Evolutionary conservation across 2,797 vertebrate species (phyloP).

Genomic region (Discoglossus pictus): DNA sequence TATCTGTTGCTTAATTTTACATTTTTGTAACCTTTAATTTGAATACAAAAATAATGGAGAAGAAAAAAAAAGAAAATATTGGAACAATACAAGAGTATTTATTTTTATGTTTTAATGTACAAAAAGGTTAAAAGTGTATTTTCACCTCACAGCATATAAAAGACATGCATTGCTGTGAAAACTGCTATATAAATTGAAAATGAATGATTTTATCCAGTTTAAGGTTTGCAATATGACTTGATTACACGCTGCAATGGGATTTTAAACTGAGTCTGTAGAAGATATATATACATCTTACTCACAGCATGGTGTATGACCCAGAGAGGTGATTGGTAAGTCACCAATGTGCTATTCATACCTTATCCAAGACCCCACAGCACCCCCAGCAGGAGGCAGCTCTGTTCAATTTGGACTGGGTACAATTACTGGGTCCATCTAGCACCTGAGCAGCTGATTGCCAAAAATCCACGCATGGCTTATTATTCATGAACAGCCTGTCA

Average conservation of each 20-base stretch:
- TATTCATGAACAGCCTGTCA: constrained; percentile 44
- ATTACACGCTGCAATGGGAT: constrained; percentile 16
- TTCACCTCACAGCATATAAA: too few species aligned
- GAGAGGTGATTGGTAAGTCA: background rate
- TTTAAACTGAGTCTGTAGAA: constrained; percentile 12
- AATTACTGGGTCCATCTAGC: constrained; percentile 27
- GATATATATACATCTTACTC: constrained; percentile 19
- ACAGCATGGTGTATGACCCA: constrained; percentile 27
- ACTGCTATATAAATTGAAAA: background rate
- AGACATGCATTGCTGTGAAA: too few species aligned
- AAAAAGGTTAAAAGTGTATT: too few species aligned
- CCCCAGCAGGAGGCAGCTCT: constrained; percentile 45
- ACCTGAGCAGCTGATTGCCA: constrained; percentile 37
- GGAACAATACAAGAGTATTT: too few species aligned
- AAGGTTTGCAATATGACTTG: constrained; percentile 5
- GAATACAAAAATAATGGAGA: too few species aligned
- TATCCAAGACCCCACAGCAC: constrained; percentile 16
- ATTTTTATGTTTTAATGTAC: too few species aligned
- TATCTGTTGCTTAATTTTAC: too few species aligned
- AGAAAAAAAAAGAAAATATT: too few species aligned
- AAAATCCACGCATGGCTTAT: constrained; percentile 37
- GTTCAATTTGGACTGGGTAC: constrained; percentile 6
- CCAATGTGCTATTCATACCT: background rate
- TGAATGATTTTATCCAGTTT: background rate
- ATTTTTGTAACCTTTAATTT: too few species aligned